Evolutionary conservation across 2,113 vertebrate genomes (phyloP).

Genomic region (Leptodactylus fuscus): DNA sequence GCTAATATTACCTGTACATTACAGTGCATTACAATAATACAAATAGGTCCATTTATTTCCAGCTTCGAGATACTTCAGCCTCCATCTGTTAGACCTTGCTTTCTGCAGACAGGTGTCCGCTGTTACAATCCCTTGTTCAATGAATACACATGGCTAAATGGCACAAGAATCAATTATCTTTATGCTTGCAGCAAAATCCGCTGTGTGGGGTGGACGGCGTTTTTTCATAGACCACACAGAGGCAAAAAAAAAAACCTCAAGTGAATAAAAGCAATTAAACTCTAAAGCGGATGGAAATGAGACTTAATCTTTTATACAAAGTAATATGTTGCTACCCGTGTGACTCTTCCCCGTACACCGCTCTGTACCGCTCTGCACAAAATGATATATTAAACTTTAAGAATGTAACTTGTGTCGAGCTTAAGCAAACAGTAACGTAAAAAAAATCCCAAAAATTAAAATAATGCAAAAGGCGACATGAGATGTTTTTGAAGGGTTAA

Average conservation of each 20-base stretch:
- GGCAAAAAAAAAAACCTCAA: neutral
- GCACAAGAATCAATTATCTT: constrained; percentile 19
- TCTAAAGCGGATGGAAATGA: constrained; percentile 5
- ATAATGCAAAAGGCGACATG: neutral
- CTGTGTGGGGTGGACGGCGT: neutral
- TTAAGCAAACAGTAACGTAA: constrained; percentile 11
- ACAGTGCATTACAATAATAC: neutral
- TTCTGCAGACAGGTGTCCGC: neutral
- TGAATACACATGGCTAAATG: neutral
- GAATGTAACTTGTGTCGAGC: constrained; percentile 22
- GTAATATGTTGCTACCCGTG: neutral
- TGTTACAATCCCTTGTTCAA: neutral
- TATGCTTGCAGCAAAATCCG: neutral
- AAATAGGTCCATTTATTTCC: neutral
- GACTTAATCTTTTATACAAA: constrained; percentile 4
- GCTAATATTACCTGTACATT: too few species aligned
- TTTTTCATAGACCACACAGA: neutral
- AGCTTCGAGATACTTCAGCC: neutral
- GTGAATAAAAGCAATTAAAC: constrained; percentile 13
- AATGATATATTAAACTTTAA: constrained; percentile 14
- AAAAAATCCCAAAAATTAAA: neutral
- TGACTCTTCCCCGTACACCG: neutral
- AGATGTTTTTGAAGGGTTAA: constrained; percentile 36
- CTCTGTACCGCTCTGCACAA: neutral
- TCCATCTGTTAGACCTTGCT: neutral